Percentiles rank a stretch among this genome's conserved stretches.
Evolutionary conservation across 2,888 invertebrate genomes (phyloP).

Genomic region (Megastigmus dorsalis): DNA sequence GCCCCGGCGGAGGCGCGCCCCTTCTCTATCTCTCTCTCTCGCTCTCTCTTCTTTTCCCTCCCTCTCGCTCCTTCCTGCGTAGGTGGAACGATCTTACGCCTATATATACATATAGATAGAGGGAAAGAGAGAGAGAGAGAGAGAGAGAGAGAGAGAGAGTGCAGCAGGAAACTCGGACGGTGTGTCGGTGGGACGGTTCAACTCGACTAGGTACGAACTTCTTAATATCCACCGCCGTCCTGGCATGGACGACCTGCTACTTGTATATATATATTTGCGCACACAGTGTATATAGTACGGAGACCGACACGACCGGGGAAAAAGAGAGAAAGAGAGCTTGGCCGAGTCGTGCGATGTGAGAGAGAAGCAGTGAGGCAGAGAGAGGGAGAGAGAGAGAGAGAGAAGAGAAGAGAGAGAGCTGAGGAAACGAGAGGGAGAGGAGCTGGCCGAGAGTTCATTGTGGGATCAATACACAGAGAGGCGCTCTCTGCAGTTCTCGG

Average conservation of each 20-base stretch:
- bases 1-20: conserved; percentile 54
- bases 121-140: too few species aligned
- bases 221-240: conserved; percentile 67
- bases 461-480: conserved; percentile 73
- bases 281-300: too few species aligned
- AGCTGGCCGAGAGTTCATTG: conserved; percentile 71
- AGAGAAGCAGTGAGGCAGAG: conserved; percentile 7
- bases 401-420: conserved; percentile 40
- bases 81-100: neutral
- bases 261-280: too few species aligned
- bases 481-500: conserved; percentile 39
- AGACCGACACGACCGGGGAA: neutral
- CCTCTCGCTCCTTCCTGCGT: neutral
- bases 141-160: too few species aligned
- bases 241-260: conserved; percentile 27
- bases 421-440: conserved; percentile 22
- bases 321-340: conserved; percentile 57
- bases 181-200: conserved; percentile 14
- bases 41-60: neutral
- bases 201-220: conserved; percentile 60
- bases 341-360: neutral
- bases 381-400: conserved; percentile 55
- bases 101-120: neutral
- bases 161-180: neutral
- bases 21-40: neutral